Base-by-base conservation (phyloP, 2,797 vertebrate species). In the Chelon labrosus region DNA sequence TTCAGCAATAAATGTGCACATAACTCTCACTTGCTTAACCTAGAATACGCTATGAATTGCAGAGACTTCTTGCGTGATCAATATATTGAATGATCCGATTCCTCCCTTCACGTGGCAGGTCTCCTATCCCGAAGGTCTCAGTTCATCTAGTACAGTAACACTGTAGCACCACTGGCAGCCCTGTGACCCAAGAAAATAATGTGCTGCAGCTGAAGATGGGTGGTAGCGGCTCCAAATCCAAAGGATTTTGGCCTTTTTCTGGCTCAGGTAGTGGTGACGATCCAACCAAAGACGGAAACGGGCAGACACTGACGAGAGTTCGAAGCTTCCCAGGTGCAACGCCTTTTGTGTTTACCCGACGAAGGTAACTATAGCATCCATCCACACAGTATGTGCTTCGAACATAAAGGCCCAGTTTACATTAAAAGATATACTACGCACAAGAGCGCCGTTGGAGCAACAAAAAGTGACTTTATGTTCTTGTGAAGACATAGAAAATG, bases 191-290 rank as follows among this genome's bases (percentile, higher is more conserved):
- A 79, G 88, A 90, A 94, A 91, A 95, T 93, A 91, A 96, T 96
- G 96, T 90, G 90, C 88, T 89, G 91, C 83, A 91, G 94, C 88
- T 96, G 93, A 96, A 93, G 88, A 98, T 98, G 97, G 97, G 97
- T 79, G 94, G 95, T 85, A 98, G 95, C 82, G 95, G 96, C 91
- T 98, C 97, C 91, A 98, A 97, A 94, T 93, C 95, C 84, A 96
- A 96, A 93, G 95, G 96, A 85, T 95, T 97, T 85, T 98, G 97
- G 97, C 97, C 97, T 80, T 98, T 98, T 89, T 93, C 96, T 80
- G 96, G 96, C 75, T 93, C 95, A 25, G 92, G 94, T 77, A 88
- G 94, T 56, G 93, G 88, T 60, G 91, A 94, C 14, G 95, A 97
- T 75, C 69, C 93, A 25, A 90, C 89, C 74, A 95, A 92, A 93